phyloP scores from a whole-genome alignment of 2,113 vertebrate genomes.

The Percopsis transmontana region DNA sequence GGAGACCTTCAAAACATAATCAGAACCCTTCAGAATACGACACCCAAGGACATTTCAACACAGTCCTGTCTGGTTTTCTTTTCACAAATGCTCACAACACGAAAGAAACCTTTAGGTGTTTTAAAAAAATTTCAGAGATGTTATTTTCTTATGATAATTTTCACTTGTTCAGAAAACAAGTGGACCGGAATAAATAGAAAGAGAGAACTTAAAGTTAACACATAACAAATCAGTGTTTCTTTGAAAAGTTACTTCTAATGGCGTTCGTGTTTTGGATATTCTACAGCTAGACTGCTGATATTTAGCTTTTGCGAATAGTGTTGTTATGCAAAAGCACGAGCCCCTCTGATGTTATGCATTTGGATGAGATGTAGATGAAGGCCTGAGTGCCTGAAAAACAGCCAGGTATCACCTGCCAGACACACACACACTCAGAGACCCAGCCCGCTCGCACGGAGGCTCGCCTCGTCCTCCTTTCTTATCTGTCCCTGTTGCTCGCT shows the following conservation, averaged over 20 bases:
- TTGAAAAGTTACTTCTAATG: slow-evolving; percentile 48
- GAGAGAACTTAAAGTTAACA: neutral
- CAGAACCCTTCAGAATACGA: too few relatives aligned
- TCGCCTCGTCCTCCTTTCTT: slow-evolving; percentile 24
- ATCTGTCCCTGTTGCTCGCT: slow-evolving; percentile 4
- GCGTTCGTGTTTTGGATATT: slow-evolving; percentile 34
- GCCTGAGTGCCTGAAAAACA: slow-evolving; percentile 46
- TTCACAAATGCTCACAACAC: too few relatives aligned
- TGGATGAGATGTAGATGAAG: slow-evolving; percentile 69
- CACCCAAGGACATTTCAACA: too few relatives aligned
- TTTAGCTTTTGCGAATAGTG: slow-evolving; percentile 21
- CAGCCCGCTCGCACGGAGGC: slow-evolving; percentile 24
- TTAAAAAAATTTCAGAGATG: neutral
- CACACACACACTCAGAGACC: neutral
- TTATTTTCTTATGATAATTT: neutral
- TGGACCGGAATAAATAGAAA: neutral
- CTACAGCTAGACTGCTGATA: slow-evolving; percentile 29
- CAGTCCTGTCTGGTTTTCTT: too few relatives aligned
- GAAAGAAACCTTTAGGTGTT: neutral
- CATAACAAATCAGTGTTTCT: neutral
- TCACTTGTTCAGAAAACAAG: neutral
- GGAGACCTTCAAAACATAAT: too few relatives aligned
- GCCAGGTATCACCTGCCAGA: slow-evolving; percentile 34
- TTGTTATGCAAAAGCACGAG: slow-evolving; percentile 33
- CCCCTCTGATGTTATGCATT: slow-evolving; percentile 61